phyloP scores from a whole-genome alignment of 2,113 vertebrate genomes.

The Pterocles burchelli region DNA sequence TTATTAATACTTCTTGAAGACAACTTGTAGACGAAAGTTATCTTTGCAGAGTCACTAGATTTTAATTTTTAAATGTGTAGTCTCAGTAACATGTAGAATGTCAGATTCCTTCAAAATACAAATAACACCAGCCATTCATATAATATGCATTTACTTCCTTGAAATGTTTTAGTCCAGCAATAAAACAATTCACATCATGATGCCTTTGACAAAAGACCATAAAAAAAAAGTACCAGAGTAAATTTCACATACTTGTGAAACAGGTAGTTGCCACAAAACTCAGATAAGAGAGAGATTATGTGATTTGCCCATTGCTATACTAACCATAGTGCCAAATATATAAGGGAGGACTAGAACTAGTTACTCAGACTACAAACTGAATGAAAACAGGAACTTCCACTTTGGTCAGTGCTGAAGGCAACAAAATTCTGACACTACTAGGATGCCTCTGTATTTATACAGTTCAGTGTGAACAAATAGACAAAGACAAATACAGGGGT shows the following conservation, averaged over 20 bases:
- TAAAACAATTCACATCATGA: background rate
- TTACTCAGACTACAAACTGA: background rate
- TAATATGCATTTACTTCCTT: background rate
- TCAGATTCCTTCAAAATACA: background rate
- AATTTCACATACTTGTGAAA: background rate
- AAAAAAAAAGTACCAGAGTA: background rate
- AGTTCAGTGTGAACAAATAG: background rate
- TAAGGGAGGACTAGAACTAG: background rate
- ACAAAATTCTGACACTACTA: background rate
- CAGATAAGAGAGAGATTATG: background rate
- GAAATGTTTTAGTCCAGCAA: background rate
- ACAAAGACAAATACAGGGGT: background rate
- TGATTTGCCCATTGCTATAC: background rate
- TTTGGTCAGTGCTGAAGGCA: background rate
- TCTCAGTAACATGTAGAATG: background rate
- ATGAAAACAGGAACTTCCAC: background rate
- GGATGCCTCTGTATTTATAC: background rate
- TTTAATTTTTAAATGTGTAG: background rate
- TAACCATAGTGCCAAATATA: background rate
- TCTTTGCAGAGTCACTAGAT: background rate
- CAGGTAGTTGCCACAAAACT: background rate
- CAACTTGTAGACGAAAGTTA: background rate
- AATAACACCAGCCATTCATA: background rate
- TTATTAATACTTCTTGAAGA: slow-evolving; percentile 34
- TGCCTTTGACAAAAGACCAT: background rate